These are phyloP conservation scores for Pterocles orientalis DNA, from an alignment of 2,113 vertebrate genomes.

Conservation along the genomic window DNA sequence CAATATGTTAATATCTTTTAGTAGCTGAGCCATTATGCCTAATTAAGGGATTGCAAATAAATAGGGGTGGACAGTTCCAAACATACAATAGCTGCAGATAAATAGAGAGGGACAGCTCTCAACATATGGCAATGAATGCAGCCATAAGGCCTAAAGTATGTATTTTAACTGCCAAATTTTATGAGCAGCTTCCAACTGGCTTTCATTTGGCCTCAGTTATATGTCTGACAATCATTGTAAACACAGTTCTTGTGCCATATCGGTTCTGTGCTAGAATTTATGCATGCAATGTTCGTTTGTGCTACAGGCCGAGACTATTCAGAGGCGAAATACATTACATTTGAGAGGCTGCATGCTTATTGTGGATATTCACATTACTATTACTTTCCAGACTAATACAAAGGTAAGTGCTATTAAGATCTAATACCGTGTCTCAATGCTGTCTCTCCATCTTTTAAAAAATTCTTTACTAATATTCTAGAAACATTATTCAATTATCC, in stretches of 20 bases:
- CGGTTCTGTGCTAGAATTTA: not conserved
- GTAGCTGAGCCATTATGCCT: constrained; percentile 33
- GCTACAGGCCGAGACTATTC: not conserved
- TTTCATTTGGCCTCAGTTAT: constrained; percentile 24
- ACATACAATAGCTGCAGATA: constrained; percentile 21
- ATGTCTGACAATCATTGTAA: not conserved
- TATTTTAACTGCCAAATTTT: constrained; percentile 51
- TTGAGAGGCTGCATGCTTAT: not conserved
- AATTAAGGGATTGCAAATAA: constrained; percentile 57
- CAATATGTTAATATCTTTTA: constrained; percentile 51
- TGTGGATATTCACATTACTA: not conserved
- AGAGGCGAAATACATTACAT: not conserved
- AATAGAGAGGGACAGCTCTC: constrained; percentile 63
- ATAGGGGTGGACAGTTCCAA: constrained; percentile 51
- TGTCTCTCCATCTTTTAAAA: not conserved
- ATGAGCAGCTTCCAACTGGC: constrained; percentile 31
- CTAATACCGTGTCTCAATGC: not conserved
- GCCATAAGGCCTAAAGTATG: constrained; percentile 53
- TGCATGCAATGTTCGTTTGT: not conserved
- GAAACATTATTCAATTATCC: not conserved
- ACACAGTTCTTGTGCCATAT: not conserved
- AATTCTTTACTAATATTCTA: not conserved
- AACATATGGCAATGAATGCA: constrained; percentile 57
- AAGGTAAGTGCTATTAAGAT: not conserved
- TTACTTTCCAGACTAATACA: not conserved